Evolutionary conservation across 2,888 invertebrate genomes (phyloP), one percentile per base, ranked within the genome.

Genomic region (Dastarcus helophoroides): DNA sequence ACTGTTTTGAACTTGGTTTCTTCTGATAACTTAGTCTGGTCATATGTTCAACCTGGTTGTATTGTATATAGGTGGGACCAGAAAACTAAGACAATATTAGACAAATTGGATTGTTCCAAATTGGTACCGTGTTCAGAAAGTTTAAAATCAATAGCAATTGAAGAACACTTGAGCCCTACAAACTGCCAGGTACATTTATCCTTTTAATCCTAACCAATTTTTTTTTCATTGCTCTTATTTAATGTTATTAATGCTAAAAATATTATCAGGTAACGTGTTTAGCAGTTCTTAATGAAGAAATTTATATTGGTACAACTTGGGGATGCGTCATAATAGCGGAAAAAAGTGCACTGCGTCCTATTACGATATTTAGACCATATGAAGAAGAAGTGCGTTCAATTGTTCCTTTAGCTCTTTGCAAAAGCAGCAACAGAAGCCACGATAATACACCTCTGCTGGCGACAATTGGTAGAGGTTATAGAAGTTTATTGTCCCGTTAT

Each of bases 291-390:
- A 71, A 72, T 16, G 70, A 73, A 15, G 77, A 79, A 48, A 64
- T 94, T 22, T 90, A 88, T 58, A 79, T 89, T 37, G 95, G 95
- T 25, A 95, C 95, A 1, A 88, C 89, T 4, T 86, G 89, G 82
- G 97, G 97, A 13, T 90, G 91, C 56, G 65, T 97, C 25, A 81
- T 95, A 30, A 82, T 94, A 4, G 86, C 89, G 0, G 90, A 91
- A 56, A 73, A 79, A 10, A 66, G 69, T 33, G 73, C 80, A 0
- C 68, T 94, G 44, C 66, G 85, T 2, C 93, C 94, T 0, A 77
- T 91, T 34, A 88, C 89, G 3, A 82, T 93, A n/a, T 91, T 91
- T 65, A 69, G 91, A 21, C 89, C 91, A 0, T 88, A 85, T 52
- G 84, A 89, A 58, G 81, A 81, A 46, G 81, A 88, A 59, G 73